Conservation (phyloP, 2,113 vertebrate genomes). For the Ariopsis seemanni region DNA sequence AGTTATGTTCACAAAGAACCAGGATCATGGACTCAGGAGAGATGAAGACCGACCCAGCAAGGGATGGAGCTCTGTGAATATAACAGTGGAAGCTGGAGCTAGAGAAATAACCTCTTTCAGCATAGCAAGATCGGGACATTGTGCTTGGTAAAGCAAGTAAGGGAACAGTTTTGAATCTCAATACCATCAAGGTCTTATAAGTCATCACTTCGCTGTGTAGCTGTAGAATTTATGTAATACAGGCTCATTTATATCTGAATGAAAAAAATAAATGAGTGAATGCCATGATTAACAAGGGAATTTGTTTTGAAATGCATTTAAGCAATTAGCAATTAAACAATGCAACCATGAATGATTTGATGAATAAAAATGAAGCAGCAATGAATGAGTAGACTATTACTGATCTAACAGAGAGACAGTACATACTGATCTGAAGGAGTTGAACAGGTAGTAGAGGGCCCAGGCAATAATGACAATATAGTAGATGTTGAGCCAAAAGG, state of each 20-base stretch:
- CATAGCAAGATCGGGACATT: background rate
- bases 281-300: background rate
- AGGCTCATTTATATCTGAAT: background rate
- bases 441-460: slow-evolving; percentile 90
- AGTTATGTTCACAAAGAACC: slow-evolving; percentile 25
- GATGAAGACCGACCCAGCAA: slow-evolving; percentile 4
- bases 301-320: background rate
- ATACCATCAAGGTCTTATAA: background rate
- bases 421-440: slow-evolving; percentile 80
- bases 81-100: slow-evolving; percentile 6
- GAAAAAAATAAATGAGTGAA: background rate
- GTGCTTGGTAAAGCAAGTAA: background rate
- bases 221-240: background rate
- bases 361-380: background rate
- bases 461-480: slow-evolving; percentile 91
- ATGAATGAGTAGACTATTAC: background rate
- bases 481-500: slow-evolving; percentile 92
- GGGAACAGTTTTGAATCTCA: background rate
- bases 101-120: slow-evolving; percentile 3
- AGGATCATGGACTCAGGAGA: slow-evolving; percentile 8
- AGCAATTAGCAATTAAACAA: background rate
- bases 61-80: slow-evolving; percentile 6
- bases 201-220: background rate
- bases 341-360: background rate
- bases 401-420: background rate